phyloP scores from a whole-genome alignment of 35 echinoderm and acorn worm species.

The Ophiothrix spiculata region DNA sequence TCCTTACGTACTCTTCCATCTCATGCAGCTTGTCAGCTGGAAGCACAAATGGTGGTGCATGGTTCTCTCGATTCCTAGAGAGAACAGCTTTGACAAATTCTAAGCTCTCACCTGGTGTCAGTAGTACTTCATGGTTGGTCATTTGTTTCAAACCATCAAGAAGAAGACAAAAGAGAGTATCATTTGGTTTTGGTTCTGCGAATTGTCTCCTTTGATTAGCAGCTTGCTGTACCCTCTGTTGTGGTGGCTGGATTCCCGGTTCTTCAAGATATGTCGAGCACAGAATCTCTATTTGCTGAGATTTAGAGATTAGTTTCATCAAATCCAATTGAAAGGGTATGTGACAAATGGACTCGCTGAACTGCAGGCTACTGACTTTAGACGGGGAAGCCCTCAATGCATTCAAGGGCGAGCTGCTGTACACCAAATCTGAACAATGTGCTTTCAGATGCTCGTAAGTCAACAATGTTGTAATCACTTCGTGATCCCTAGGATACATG shows the following conservation, averaged over 20 bases:
- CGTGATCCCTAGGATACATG: constrained; percentile 74
- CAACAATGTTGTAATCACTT: constrained; percentile 80
- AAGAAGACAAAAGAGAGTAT: constrained; percentile 57
- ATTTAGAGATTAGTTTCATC: constrained; percentile 72
- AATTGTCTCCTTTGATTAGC: constrained; percentile 11
- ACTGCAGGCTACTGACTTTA: not conserved
- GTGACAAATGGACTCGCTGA: constrained; percentile 64
- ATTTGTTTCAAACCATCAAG: constrained; percentile 41
- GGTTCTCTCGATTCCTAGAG: constrained; percentile 23
- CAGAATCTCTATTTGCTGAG: constrained; percentile 69
- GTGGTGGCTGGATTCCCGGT: not conserved
- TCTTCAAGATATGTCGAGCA: constrained; percentile 74
- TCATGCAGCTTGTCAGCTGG: constrained; percentile 20
- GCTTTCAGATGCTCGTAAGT: constrained; percentile 79
- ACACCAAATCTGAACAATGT: constrained; percentile 38
- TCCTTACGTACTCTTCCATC: not conserved
- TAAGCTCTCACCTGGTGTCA: constrained; percentile 52
- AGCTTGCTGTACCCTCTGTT: not conserved
- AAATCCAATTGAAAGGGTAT: constrained; percentile 74
- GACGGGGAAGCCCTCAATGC: constrained; percentile 10
- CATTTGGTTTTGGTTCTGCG: constrained; percentile 55
- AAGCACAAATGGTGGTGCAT: constrained; percentile 42
- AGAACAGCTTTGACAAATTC: constrained; percentile 59
- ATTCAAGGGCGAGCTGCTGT: constrained; percentile 7
- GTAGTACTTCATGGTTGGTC: constrained; percentile 55